Conservation (phyloP, 2,797 vertebrate species). For the Geotrypetes seraphini region DNA sequence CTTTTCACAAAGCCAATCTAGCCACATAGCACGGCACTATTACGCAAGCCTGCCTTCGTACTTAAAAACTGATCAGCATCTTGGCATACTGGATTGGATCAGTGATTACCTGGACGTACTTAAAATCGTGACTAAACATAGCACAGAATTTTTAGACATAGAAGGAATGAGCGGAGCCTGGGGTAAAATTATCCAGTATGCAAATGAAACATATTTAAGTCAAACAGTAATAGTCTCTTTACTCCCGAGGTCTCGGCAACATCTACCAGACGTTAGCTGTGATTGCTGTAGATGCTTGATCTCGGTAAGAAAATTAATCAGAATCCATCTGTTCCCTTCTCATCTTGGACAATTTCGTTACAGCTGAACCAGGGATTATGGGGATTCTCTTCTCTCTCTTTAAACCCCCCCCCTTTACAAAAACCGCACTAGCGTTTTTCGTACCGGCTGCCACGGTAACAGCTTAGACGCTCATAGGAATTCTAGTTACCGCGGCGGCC, state of each 20-base stretch:
- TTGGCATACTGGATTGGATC: slow-evolving; percentile 26
- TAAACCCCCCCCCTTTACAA: slow-evolving; percentile 8
- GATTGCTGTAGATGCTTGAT: slow-evolving; percentile 35
- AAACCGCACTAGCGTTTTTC: too few species aligned
- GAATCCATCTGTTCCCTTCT: slow-evolving; percentile 62
- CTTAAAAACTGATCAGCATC: slow-evolving; percentile 21
- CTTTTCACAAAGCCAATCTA: slow-evolving; percentile 13
- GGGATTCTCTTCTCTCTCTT: slow-evolving; percentile 38
- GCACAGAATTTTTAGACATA: slow-evolving; percentile 23
- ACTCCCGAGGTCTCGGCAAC: slow-evolving; percentile 28
- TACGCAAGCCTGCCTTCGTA: too few species aligned
- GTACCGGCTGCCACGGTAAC: too few species aligned
- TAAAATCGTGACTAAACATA: slow-evolving; percentile 30
- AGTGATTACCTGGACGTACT: slow-evolving; percentile 35
- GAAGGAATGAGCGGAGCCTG: too few species aligned
- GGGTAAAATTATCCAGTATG: slow-evolving; percentile 32
- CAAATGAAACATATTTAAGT: slow-evolving; percentile 25
- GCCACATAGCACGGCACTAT: background rate
- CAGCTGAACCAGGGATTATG: slow-evolving; percentile 59
- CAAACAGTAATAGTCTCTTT: slow-evolving; percentile 31
- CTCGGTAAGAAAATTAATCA: slow-evolving; percentile 58
- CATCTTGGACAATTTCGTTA: slow-evolving; percentile 59
- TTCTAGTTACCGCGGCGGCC: too few species aligned
- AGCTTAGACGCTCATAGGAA: too few species aligned
- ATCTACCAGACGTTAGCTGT: slow-evolving; percentile 39